These are phyloP conservation scores for Holothuria glaberrima DNA, from an alignment of 35 echinoderm and acorn worm genomes.

Conservation along the genomic window DNA sequence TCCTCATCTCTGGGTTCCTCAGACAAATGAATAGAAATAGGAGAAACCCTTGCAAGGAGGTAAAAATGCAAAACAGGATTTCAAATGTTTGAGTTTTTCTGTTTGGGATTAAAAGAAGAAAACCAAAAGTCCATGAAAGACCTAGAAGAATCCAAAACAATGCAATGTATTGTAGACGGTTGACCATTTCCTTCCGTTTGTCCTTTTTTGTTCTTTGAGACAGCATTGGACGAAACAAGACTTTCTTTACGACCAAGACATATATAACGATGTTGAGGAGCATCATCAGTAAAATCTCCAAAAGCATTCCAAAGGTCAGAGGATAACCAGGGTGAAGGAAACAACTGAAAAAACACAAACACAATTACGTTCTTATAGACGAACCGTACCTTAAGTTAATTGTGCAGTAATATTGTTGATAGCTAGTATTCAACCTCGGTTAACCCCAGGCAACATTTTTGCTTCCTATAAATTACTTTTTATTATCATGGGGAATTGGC, in stretches of 20 bases:
- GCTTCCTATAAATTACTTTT: too few species aligned
- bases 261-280: neutral
- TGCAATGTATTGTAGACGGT: neutral
- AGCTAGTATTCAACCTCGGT: too few species aligned
- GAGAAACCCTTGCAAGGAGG: constrained; percentile 11
- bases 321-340: constrained; percentile 6
- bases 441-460: too few species aligned
- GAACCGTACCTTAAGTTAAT: too few species aligned
- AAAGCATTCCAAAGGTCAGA: constrained; percentile 20
- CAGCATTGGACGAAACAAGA: constrained; percentile 9
- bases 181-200: neutral
- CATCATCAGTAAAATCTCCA: neutral
- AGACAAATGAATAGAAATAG: neutral
- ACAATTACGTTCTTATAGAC: too few species aligned
- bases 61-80: constrained; percentile 12
- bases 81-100: neutral
- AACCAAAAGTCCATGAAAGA: constrained; percentile 41
- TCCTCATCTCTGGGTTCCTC: neutral
- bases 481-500: too few species aligned
- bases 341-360: constrained; percentile 16
- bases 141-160: constrained; percentile 15
- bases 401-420: too few species aligned
- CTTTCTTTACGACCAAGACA: neutral
- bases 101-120: constrained; percentile 14
- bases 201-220: neutral